phyloP scores from a whole-genome alignment of 2,888 invertebrate species.

The Rhimphoctona megacephalus region DNA sequence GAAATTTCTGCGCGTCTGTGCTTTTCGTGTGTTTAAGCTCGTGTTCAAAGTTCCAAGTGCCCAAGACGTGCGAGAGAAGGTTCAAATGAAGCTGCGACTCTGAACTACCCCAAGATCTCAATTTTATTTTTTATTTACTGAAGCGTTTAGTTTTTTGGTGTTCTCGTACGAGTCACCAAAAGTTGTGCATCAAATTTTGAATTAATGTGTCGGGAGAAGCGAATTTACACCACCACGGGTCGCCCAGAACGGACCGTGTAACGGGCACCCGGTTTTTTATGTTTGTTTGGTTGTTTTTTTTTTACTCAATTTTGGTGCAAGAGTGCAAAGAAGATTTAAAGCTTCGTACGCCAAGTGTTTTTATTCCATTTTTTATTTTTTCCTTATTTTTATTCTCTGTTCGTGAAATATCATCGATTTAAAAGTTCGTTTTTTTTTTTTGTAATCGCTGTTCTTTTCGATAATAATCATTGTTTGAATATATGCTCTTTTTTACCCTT shows the following conservation, averaged over 20 bases:
- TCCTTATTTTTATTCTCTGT: not conserved
- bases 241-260: slow-evolving; percentile 68
- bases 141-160: slow-evolving; percentile 56
- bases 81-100: slow-evolving; percentile 12
- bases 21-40: not conserved
- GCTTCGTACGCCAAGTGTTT: slow-evolving; percentile 7
- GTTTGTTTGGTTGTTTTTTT: slow-evolving; percentile 27
- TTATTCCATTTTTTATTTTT: not conserved
- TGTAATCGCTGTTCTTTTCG: slow-evolving; percentile 24
- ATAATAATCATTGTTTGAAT: slow-evolving; percentile 22
- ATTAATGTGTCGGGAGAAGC: slow-evolving; percentile 68
- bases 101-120: slow-evolving; percentile 8
- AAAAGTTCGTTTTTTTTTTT: not conserved
- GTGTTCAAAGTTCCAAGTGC: slow-evolving; percentile 14
- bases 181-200: slow-evolving; percentile 8
- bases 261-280: slow-evolving; percentile 59
- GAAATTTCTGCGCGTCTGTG: not conserved
- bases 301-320: slow-evolving; percentile 6
- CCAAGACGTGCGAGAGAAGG: not conserved
- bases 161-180: not conserved
- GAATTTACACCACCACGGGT: slow-evolving; percentile 51
- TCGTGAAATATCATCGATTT: slow-evolving; percentile 15
- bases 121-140: slow-evolving; percentile 1
- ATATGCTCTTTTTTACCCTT: slow-evolving; percentile 38
- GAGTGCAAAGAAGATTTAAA: not conserved